These are phyloP conservation scores for Drosophila yakuba DNA, from an alignment of 1,140 invertebrate genomes.

Conservation along the genomic window DNA sequence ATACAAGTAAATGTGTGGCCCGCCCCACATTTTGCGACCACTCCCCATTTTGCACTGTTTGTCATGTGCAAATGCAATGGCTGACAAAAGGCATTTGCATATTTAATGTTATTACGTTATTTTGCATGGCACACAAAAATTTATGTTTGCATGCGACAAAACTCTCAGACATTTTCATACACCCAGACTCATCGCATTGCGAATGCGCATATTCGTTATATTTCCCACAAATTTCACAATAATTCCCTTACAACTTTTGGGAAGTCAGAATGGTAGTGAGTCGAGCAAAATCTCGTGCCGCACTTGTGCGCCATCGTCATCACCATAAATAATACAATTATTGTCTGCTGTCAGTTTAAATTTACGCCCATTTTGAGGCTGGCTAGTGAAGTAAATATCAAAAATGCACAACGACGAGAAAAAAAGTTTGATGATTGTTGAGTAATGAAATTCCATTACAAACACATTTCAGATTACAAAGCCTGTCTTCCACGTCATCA, in stretches of 20 bases:
- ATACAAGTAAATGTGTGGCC: slow-evolving; percentile 24
- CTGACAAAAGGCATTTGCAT: slow-evolving; percentile 83
- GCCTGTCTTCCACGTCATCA: slow-evolving; percentile 28
- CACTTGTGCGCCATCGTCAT: slow-evolving; percentile 55
- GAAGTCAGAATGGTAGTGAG: slow-evolving; percentile 19
- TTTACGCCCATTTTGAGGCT: slow-evolving; percentile 59
- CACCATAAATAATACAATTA: slow-evolving; percentile 82
- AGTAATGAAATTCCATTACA: slow-evolving; percentile 69
- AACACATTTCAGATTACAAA: slow-evolving; percentile 65
- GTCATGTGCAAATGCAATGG: slow-evolving; percentile 75
- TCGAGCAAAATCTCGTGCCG: not conserved
- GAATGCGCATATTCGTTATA: slow-evolving; percentile 65
- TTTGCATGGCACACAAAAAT: slow-evolving; percentile 82
- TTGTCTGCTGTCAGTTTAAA: slow-evolving; percentile 78
- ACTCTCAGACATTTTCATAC: slow-evolving; percentile 35
- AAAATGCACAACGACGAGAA: slow-evolving; percentile 33
- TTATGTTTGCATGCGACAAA: slow-evolving; percentile 78
- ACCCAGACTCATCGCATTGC: slow-evolving; percentile 14
- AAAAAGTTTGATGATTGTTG: slow-evolving; percentile 1
- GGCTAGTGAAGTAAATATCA: slow-evolving; percentile 57
- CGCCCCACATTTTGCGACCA: too few species aligned
- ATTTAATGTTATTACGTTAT: slow-evolving; percentile 84
- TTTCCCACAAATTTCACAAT: slow-evolving; percentile 71
- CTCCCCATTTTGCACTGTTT: slow-evolving; percentile 36
- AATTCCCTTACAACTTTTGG: slow-evolving; percentile 77